Conservation (phyloP, 1,140 invertebrate genomes). For the Cephus cinctus region DNA sequence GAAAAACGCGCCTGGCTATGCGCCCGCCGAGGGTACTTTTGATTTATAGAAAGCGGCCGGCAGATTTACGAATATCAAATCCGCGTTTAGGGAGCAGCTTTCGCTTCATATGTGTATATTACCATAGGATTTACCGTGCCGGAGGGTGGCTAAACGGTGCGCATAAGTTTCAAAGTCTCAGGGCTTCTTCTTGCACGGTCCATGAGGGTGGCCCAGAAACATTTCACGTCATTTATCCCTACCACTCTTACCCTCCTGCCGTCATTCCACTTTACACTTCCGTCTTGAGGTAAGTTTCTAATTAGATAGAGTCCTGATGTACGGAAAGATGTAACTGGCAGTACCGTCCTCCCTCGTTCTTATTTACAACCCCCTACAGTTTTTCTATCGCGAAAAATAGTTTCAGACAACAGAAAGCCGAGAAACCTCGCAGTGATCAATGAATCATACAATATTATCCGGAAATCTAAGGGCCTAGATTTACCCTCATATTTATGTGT, state of each 20-base stretch:
- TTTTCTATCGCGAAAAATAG: no score
- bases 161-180: conserved; percentile 30
- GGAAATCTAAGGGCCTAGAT: conserved; percentile 10
- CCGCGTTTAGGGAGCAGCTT: conserved; percentile 40
- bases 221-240: no score
- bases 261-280: no score
- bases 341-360: no score
- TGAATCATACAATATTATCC: conserved; percentile 34
- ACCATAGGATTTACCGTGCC: conserved; percentile 32
- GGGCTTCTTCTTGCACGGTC: conserved; percentile 17
- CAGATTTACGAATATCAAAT: conserved; percentile 57
- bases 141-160: conserved; percentile 31
- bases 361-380: no score
- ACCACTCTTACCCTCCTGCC: no score
- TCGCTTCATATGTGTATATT: conserved; percentile 36
- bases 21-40: conserved; percentile 44
- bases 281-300: not conserved
- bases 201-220: no score
- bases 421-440: conserved; percentile 33
- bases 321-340: no score
- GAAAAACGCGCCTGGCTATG: not conserved
- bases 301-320: not conserved
- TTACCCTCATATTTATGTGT: conserved; percentile 45
- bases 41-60: conserved; percentile 52
- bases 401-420: no score